Conservation (phyloP, 2,113 vertebrate genomes). For the Delphinus delphis region DNA sequence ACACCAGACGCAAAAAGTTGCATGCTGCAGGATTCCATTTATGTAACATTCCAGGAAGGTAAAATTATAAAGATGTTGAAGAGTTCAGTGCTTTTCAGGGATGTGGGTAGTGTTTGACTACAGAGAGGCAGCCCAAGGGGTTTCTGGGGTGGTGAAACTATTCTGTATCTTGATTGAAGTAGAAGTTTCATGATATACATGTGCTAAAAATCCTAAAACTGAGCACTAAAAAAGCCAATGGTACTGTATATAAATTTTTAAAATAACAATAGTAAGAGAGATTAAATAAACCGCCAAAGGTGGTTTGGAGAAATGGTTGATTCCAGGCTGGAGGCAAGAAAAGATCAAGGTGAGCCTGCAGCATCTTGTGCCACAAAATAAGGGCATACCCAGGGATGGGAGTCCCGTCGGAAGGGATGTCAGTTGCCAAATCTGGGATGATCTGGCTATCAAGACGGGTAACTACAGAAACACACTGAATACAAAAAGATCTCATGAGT, state of each 20-base stretch:
- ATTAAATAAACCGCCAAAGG: neutral
- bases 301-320: neutral
- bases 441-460: neutral
- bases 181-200: neutral
- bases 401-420: neutral
- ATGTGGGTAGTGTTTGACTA: neutral
- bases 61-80: neutral
- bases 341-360: neutral
- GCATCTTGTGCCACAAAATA: neutral
- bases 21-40: neutral
- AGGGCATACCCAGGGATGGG: neutral
- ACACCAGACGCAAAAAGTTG: neutral
- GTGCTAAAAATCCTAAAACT: neutral
- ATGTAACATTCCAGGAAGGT: neutral
- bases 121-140: neutral
- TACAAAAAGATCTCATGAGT: neutral
- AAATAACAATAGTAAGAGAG: neutral
- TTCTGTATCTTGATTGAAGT: neutral
- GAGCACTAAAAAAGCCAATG: neutral
- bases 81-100: neutral
- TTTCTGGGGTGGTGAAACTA: neutral
- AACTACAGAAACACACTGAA: neutral
- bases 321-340: neutral
- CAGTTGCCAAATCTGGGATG: neutral
- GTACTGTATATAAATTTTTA: neutral